These are phyloP conservation scores for Halichoerus grypus DNA, from an alignment of 2,113 vertebrate species.

Conservation along the genomic window DNA sequence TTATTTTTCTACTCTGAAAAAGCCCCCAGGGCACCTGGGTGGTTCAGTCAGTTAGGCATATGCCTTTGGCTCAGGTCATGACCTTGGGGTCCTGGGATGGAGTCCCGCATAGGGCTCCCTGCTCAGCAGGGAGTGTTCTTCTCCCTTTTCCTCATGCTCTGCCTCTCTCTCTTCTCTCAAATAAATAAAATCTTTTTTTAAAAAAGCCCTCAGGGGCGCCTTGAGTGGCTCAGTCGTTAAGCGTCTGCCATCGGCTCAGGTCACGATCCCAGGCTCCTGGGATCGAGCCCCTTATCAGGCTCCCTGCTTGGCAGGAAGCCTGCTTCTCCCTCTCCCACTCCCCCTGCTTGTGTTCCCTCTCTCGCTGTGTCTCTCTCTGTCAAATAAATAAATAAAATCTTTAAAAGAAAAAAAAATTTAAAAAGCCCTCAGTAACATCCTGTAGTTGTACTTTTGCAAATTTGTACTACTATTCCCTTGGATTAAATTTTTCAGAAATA, in stretches of 20 bases:
- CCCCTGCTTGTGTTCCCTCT: too few species aligned
- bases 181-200: not conserved
- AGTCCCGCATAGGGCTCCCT: not conserved
- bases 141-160: not conserved
- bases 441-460: not conserved
- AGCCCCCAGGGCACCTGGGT: not conserved
- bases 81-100: not conserved
- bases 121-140: not conserved
- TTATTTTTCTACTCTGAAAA: not conserved
- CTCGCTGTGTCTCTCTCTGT: too few species aligned
- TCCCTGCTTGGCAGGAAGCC: too few species aligned
- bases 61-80: not conserved
- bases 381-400: not conserved
- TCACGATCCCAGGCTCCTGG: too few species aligned
- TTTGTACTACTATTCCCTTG: not conserved
- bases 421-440: not conserved
- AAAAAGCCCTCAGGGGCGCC: not conserved
- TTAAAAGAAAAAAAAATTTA: not conserved
- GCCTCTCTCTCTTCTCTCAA: not conserved
- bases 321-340: too few species aligned
- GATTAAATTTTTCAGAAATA: not conserved
- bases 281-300: too few species aligned
- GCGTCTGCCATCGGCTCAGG: too few species aligned
- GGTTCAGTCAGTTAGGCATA: not conserved
- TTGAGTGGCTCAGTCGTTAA: too few species aligned